Evolutionary conservation across 92 coral and sea anemone genomes (phyloP).

Genomic region (Pocillopora grandis): DNA sequence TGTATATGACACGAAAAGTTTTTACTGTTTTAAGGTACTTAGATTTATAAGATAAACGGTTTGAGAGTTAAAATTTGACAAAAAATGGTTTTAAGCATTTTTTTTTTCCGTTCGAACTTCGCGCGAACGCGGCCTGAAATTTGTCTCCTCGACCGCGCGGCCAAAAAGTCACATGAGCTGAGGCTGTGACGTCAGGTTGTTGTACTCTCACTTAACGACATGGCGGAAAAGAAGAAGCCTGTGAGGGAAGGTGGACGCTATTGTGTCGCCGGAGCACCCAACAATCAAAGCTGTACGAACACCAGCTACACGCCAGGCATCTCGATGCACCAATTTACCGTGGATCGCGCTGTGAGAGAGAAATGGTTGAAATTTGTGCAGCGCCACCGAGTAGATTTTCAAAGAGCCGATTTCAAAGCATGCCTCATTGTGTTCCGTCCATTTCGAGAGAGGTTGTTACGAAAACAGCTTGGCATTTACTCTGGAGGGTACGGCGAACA

Average conservation of each 20-base stretch:
- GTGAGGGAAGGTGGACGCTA: not conserved
- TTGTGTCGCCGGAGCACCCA: not conserved
- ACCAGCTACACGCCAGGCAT: slow-evolving; percentile 16
- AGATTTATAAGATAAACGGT: too few relatives aligned
- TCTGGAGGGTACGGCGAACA: too few relatives aligned
- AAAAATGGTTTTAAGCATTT: too few relatives aligned
- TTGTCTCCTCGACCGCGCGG: too few relatives aligned
- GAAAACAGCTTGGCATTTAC: not conserved
- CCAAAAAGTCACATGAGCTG: too few relatives aligned
- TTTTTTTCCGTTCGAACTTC: too few relatives aligned
- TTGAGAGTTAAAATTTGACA: too few relatives aligned
- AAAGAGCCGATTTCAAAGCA: not conserved
- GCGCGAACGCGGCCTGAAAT: too few relatives aligned
- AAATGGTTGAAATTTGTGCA: slow-evolving; percentile 31
- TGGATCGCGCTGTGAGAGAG: not conserved
- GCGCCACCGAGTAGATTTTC: slow-evolving; percentile 23
- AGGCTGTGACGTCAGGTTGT: too few relatives aligned
- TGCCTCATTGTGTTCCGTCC: not conserved
- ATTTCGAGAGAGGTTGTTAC: not conserved
- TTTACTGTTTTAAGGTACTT: too few relatives aligned
- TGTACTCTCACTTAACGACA: too few relatives aligned
- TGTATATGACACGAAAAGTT: too few relatives aligned
- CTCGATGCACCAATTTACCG: slow-evolving; percentile 27
- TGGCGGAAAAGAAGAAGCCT: not conserved
- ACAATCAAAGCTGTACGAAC: slow-evolving; percentile 30